Conservation (phyloP, 1,140 invertebrate genomes). For the Mesaphorura yosii region DNA sequence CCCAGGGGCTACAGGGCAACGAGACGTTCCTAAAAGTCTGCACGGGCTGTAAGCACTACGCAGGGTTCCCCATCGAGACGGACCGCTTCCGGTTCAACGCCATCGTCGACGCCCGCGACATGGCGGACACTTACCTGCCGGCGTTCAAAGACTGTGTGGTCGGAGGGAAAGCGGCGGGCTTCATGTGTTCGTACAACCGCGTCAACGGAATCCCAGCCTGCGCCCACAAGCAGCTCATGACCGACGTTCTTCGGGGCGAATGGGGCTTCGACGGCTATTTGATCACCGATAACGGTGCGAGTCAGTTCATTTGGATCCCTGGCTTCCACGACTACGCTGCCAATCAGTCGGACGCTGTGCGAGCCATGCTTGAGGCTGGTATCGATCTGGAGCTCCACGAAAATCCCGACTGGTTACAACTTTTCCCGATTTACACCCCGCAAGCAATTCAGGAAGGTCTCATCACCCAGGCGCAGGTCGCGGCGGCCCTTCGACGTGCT, state of each 20-base stretch:
- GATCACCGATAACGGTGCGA: conserved; percentile 14
- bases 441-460: neutral
- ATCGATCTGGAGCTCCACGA: too few relatives aligned
- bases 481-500: neutral
- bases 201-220: conserved; percentile 22
- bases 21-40: too few relatives aligned
- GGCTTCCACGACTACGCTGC: neutral
- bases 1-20: too few relatives aligned
- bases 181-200: conserved; percentile 13
- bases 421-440: too few relatives aligned
- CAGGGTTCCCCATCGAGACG: too few relatives aligned
- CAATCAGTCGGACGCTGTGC: neutral
- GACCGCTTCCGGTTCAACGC: too few relatives aligned
- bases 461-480: neutral
- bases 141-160: too few relatives aligned
- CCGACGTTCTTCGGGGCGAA: conserved; percentile 16
- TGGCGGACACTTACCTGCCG: too few relatives aligned
- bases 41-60: too few relatives aligned
- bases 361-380: neutral
- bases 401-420: too few relatives aligned
- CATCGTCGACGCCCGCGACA: too few relatives aligned
- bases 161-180: neutral
- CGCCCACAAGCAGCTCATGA: conserved; percentile 19
- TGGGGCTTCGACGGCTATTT: conserved; percentile 26
- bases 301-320: neutral